phyloP scores from a whole-genome alignment of 2,888 invertebrate genomes.

The Helicoverpa assulta region DNA sequence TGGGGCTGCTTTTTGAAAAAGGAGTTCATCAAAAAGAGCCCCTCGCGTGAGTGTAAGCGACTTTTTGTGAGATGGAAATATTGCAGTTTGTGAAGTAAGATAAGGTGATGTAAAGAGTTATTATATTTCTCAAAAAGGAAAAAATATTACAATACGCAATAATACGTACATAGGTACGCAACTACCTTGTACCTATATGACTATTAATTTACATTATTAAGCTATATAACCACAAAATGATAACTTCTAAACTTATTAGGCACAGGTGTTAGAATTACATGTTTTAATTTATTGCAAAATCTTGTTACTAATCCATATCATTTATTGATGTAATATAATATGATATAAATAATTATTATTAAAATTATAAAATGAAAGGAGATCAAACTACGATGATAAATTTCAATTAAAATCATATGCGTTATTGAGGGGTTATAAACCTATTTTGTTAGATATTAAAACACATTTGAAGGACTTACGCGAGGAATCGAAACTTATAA shows the following conservation, averaged over 20 bases:
- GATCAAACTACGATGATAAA: too few relatives aligned
- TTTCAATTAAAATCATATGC: too few relatives aligned
- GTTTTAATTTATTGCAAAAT: slow-evolving; percentile 55
- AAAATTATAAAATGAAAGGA: too few relatives aligned
- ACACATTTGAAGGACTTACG: too few relatives aligned
- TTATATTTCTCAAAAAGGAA: background rate
- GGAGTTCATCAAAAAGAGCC: too few relatives aligned
- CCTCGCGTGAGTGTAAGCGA: slow-evolving; percentile 17
- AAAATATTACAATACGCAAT: too few relatives aligned
- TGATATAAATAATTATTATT: too few relatives aligned
- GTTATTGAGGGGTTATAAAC: too few relatives aligned
- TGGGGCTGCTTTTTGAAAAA: too few relatives aligned
- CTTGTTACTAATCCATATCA: slow-evolving; percentile 41
- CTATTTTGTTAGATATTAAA: too few relatives aligned
- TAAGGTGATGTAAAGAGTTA: background rate
- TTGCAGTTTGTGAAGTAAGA: background rate
- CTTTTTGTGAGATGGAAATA: slow-evolving; percentile 7
- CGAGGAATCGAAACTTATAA: too few relatives aligned
- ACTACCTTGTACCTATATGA: background rate
- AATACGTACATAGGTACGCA: too few relatives aligned
- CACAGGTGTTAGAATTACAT: slow-evolving; percentile 64
- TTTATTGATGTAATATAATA: slow-evolving; percentile 16
- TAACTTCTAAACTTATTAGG: slow-evolving; percentile 56
- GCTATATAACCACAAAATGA: slow-evolving; percentile 28
- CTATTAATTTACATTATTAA: slow-evolving; percentile 11